phyloP scores from a whole-genome alignment of 2,797 vertebrate species.

The Siniperca scherzeri region DNA sequence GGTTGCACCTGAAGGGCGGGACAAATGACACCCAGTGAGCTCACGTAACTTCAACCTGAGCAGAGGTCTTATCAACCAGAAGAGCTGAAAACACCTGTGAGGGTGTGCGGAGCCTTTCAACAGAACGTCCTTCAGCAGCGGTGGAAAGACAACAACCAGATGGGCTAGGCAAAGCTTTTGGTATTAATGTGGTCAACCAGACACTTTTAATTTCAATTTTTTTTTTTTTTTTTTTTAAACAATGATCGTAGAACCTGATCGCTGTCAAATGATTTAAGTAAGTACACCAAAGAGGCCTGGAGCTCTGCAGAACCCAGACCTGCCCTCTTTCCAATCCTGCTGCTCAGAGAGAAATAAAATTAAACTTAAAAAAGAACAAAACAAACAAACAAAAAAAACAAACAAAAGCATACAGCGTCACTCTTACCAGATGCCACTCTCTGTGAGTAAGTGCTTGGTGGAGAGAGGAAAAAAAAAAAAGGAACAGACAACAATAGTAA shows the following conservation, averaged over 20 bases:
- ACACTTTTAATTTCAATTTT: conserved; percentile 78
- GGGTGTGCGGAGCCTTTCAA: neutral
- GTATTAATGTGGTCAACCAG: conserved; percentile 80
- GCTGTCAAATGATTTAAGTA: conserved; percentile 71
- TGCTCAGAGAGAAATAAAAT: conserved; percentile 68
- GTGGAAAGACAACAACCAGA: conserved; percentile 57
- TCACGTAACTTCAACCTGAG: neutral
- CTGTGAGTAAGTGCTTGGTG: conserved; percentile 69
- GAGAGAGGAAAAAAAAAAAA: conserved; percentile 49
- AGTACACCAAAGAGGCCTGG: conserved; percentile 66
- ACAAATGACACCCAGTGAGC: neutral
- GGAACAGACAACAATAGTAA: conserved; percentile 69
- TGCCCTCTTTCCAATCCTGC: conserved; percentile 59
- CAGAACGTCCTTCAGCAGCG: neutral
- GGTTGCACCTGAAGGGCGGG: neutral
- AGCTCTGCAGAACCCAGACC: conserved; percentile 61
- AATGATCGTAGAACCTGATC: conserved; percentile 77
- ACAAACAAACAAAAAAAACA: neutral
- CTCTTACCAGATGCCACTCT: conserved; percentile 64
- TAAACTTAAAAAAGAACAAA: conserved; percentile 51
- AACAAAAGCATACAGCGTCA: conserved; percentile 52
- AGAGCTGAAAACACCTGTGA: neutral
- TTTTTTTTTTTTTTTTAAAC: conserved; percentile 63
- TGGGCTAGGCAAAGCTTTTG: conserved; percentile 53
- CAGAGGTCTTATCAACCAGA: neutral